phyloP scores from a whole-genome alignment of 2,888 invertebrate species.

The Morpho achilles region DNA sequence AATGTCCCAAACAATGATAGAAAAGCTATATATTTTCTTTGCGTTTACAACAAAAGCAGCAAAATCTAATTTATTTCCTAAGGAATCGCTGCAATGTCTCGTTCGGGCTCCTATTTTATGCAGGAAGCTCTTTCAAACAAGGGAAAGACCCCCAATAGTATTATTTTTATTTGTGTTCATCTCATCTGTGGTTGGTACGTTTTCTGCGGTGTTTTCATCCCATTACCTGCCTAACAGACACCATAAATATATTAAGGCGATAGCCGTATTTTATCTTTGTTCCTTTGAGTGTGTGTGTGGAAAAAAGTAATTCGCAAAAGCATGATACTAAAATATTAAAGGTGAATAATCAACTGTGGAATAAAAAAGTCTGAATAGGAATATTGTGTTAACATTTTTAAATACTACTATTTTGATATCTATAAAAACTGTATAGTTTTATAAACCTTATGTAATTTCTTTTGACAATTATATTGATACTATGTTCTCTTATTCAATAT shows the following conservation, averaged over 20 bases:
- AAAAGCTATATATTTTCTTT: conserved; percentile 5
- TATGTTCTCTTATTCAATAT: too few species aligned
- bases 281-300: conserved; percentile 28
- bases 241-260: conserved; percentile 71
- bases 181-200: conserved; percentile 53
- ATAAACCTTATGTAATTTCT: too few species aligned
- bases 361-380: too few species aligned
- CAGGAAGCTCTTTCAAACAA: conserved; percentile 41
- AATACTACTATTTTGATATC: too few species aligned
- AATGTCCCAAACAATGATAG: conserved; percentile 1
- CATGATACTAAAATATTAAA: conserved; percentile 25
- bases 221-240: conserved; percentile 73
- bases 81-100: conserved; percentile 47
- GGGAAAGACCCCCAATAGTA: conserved; percentile 44
- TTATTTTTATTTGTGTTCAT: conserved; percentile 62
- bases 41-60: conserved; percentile 18
- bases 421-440: too few species aligned
- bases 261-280: conserved; percentile 54
- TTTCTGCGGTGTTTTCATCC: conserved; percentile 70
- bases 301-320: conserved; percentile 28
- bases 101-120: conserved; percentile 51
- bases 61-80: conserved; percentile 46
- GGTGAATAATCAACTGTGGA: too few species aligned
- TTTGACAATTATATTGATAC: too few species aligned
- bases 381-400: too few species aligned